Percentiles rank a stretch among this genome's conserved stretches.
Conservation (phyloP, 2,888 invertebrate genomes). For the Caenorhabditis imperialis region DNA sequence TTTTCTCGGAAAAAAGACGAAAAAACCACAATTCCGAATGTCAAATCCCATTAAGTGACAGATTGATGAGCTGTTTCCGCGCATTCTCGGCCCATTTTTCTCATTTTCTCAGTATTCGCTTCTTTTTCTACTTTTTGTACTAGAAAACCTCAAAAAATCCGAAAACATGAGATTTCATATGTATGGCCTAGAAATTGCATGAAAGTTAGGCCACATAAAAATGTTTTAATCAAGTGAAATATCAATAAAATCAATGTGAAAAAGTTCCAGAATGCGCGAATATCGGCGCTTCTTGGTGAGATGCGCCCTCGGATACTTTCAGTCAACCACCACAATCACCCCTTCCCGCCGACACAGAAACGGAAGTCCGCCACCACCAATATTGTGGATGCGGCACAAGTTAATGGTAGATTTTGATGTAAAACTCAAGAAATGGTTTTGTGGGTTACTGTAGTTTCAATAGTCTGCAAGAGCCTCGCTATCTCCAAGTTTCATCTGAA, state of each 20-base stretch:
- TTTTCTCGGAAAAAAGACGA: neutral
- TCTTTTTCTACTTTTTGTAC: neutral
- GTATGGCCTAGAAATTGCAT: too few species aligned
- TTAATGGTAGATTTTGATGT: slow-evolving; percentile 13
- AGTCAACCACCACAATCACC: slow-evolving; percentile 10
- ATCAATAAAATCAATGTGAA: too few species aligned
- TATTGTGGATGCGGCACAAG: slow-evolving; percentile 48
- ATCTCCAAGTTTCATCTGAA: too few species aligned
- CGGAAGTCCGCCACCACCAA: slow-evolving; percentile 43
- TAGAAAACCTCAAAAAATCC: neutral
- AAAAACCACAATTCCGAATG: neutral
- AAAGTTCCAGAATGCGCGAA: slow-evolving; percentile 55
- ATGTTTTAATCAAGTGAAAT: too few species aligned
- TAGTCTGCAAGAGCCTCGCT: too few species aligned
- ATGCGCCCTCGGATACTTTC: slow-evolving; percentile 50
- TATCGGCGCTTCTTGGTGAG: slow-evolving; percentile 54
- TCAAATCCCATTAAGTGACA: neutral
- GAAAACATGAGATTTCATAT: too few species aligned
- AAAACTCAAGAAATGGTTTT: neutral
- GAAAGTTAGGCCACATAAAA: too few species aligned
- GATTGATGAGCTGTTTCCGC: slow-evolving; percentile 18
- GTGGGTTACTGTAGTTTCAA: neutral
- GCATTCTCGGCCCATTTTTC: neutral
- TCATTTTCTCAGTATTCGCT: neutral
- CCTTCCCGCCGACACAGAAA: slow-evolving; percentile 6